phyloP scores from a whole-genome alignment of 2,888 invertebrate genomes.

The Colletes collaris region DNA sequence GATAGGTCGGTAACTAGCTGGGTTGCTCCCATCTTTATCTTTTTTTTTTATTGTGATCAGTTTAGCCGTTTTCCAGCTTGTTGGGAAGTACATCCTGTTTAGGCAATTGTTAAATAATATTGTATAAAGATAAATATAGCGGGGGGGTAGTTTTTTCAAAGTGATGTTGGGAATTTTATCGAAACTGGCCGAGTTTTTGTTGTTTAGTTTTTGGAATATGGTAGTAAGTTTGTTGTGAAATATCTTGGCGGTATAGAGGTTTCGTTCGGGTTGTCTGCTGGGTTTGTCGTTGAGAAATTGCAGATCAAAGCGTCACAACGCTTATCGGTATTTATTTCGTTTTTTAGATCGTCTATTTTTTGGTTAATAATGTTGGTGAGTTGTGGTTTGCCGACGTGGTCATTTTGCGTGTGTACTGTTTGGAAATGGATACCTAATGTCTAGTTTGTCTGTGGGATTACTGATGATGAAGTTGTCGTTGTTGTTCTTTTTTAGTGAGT shows the following conservation, averaged over 20 bases:
- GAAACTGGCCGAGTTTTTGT: constrained; percentile 53
- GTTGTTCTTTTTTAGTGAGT: background rate
- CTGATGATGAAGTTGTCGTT: background rate
- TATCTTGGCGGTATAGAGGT: background rate
- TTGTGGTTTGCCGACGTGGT: background rate
- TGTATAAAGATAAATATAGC: background rate
- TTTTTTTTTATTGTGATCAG: constrained; percentile 55
- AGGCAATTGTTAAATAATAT: constrained; percentile 57
- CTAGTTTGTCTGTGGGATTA: background rate
- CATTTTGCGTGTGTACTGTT: background rate
- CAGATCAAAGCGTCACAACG: background rate
- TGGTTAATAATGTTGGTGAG: no score
- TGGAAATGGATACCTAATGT: background rate
- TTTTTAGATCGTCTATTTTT: no score
- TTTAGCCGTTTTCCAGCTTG: constrained; percentile 62
- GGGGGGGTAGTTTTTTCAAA: background rate
- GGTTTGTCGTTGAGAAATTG: background rate
- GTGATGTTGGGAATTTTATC: constrained; percentile 44
- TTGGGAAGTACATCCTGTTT: constrained; percentile 71
- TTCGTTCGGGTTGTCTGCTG: background rate
- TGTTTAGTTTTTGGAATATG: constrained; percentile 11
- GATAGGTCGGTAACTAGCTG: no score
- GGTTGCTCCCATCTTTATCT: constrained; percentile 25
- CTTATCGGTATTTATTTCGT: background rate
- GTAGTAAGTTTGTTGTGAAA: background rate